These are phyloP conservation scores for Choristoneura rosaceana DNA, from an alignment of 2,888 invertebrate species.

Conservation along the genomic window DNA sequence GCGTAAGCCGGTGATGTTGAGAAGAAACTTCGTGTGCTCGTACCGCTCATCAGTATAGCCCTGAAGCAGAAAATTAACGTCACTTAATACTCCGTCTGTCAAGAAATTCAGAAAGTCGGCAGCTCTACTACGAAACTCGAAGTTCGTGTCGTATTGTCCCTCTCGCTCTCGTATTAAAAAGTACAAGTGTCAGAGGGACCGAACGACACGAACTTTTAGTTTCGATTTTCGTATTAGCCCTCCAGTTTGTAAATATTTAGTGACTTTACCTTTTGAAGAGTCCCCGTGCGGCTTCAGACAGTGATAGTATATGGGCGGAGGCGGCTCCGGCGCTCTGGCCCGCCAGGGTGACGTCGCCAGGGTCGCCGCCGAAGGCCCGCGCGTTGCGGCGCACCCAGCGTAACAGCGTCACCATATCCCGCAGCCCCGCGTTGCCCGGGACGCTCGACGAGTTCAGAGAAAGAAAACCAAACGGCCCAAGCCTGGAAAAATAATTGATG, in stretches of 20 bases:
- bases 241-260: background rate
- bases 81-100: background rate
- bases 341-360: constrained; percentile 69
- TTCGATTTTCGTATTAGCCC: too few relatives aligned
- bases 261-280: constrained; percentile 64
- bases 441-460: constrained; percentile 65
- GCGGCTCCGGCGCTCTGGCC: constrained; percentile 78
- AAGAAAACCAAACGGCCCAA: constrained; percentile 77
- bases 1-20: constrained; percentile 65
- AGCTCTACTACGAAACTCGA: too few relatives aligned
- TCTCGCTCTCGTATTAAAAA: too few relatives aligned
- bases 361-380: constrained; percentile 71
- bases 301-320: constrained; percentile 65
- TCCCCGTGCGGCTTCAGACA: constrained; percentile 66
- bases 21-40: constrained; percentile 60
- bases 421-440: constrained; percentile 80
- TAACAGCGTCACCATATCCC: constrained; percentile 73
- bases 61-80: constrained; percentile 57
- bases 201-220: too few relatives aligned
- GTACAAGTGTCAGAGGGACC: too few relatives aligned
- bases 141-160: too few relatives aligned
- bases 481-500: constrained; percentile 52
- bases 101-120: background rate
- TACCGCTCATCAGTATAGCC: constrained; percentile 71
- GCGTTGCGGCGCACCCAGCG: constrained; percentile 75